A percentile compares a stretch with the other conserved stretches of the same genome.
These are phyloP conservation scores for Choreutis nemorana DNA, from an alignment of 2,888 invertebrate species.

Conservation along the genomic window DNA sequence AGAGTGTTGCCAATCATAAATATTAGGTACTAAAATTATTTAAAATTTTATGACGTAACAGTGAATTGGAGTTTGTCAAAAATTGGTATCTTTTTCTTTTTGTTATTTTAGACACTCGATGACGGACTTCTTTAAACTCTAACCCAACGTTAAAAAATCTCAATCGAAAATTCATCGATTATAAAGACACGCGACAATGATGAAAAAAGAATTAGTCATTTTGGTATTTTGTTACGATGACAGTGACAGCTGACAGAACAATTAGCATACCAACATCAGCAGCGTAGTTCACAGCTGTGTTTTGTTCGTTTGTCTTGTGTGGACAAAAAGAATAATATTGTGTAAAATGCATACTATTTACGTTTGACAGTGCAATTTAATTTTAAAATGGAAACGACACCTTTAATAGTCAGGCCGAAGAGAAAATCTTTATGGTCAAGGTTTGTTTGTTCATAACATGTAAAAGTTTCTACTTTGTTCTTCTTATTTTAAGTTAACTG, in stretches of 20 bases:
- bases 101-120: no score
- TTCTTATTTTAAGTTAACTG: constrained; percentile 12
- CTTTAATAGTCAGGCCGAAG: constrained; percentile 42
- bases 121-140: no score
- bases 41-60: neutral
- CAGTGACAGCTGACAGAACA: no score
- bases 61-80: constrained; percentile 4
- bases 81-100: no score
- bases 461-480: constrained; percentile 3
- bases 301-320: constrained; percentile 13
- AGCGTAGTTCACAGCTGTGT: constrained; percentile 8
- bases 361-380: no score
- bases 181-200: no score
- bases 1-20: constrained; percentile 18
- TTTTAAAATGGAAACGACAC: constrained; percentile 47
- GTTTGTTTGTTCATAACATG: constrained; percentile 17
- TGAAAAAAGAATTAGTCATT: no score
- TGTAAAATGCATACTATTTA: no score
- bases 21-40: constrained; percentile 1
- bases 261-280: no score
- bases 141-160: no score
- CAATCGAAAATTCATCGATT: no score
- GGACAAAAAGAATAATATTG: constrained; percentile 12
- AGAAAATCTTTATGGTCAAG: constrained; percentile 56
- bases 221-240: no score